Evolutionary conservation across 2,113 vertebrate species (phyloP), one percentile per base, ranked within the genome.

Genomic region (Pitta sordida): DNA sequence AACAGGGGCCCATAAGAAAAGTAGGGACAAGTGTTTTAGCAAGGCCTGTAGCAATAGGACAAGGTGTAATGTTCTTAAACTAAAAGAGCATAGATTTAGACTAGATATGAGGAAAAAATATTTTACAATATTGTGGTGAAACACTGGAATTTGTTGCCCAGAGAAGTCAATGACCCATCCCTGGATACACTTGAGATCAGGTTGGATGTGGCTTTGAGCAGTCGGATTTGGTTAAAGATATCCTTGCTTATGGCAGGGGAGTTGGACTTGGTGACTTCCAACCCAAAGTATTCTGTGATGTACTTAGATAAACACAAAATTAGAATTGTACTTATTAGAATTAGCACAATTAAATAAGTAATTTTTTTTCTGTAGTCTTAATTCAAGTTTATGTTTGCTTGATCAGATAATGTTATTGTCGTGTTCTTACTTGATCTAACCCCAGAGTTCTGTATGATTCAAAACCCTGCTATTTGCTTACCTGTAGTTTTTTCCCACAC

Each of bases 81-180:
- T 59, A 65, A 20, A 37, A 52, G 41, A 46, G 7, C 5, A 16
- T 39, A 75, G n/a, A 60, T 60, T 62, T 48, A 46, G 46, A 48
- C 39, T 41, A 39, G 9, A 21, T 52, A 16, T 10, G 14, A 82
- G 13, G 20, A 48, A 62, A 17, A 60, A 2, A 39, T 60, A 82
- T 75, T 65, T 75, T 68, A 10, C 39, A 48, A 2, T 34, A 34
- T 2, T 4, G 4, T 53, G n/a, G 10, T 34, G n/a, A 59, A 75
- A 60, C 0, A 0, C 7, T 68, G 29, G n/a, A 75, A 34, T 12
- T 3, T 34, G 20, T 30, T 82, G 16, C 13, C 58, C 37, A 39
- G 60, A 46, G 22, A 51, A 4, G 2, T 67, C 0, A 0, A 22
- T 46, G 69, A 46, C 16, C 30, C 37, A 30, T 34, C 7, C 11